Percentiles rank a stretch among this genome's conserved stretches.
Evolutionary conservation across 2,888 invertebrate species (phyloP).

Genomic region (Brachyptera risi): DNA sequence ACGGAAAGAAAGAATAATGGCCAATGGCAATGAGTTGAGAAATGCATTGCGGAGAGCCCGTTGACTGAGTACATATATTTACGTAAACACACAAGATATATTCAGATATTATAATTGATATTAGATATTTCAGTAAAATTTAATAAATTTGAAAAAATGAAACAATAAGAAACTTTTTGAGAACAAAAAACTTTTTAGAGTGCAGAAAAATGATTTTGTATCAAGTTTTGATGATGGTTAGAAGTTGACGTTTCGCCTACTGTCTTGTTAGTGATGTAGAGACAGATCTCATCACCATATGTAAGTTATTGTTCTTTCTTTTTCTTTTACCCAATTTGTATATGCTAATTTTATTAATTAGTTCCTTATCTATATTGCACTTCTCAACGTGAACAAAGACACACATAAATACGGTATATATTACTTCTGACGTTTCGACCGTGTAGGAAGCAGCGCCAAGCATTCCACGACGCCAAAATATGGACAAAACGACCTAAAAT

Average conservation of each 20-base stretch:
- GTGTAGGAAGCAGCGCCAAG: constrained; percentile 73
- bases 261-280: no score
- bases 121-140: background rate
- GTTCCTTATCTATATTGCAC: background rate
- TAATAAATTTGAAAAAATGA: background rate
- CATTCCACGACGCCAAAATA: constrained; percentile 60
- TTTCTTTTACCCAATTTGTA: no score
- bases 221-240: background rate
- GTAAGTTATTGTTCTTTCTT: no score
- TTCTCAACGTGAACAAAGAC: background rate
- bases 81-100: no score
- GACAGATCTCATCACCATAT: no score
- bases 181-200: background rate
- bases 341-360: background rate
- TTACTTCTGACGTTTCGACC: constrained; percentile 58
- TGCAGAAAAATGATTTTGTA: background rate
- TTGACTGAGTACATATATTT: no score
- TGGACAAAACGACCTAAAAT: constrained; percentile 56
- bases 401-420: constrained; percentile 24
- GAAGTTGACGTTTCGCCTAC: no score
- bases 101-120: no score
- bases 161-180: background rate
- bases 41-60: no score
- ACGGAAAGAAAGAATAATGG: background rate
- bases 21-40: no score